Conservation (phyloP, 2,113 vertebrate species). For the Sprattus sprattus region DNA sequence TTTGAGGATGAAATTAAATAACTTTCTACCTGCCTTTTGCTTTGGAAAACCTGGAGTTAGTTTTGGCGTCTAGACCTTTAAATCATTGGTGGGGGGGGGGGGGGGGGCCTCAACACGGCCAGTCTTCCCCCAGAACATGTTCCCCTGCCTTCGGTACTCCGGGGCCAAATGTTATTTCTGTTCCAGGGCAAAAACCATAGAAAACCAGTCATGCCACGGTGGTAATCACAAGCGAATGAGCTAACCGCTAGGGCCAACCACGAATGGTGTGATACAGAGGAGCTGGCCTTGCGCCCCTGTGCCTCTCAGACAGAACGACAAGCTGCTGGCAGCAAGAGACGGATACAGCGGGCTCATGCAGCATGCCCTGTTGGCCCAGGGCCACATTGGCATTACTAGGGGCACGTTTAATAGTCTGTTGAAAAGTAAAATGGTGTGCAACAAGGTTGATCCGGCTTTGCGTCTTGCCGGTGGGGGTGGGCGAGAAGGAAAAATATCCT, state of each 20-base stretch:
- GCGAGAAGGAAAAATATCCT: neutral
- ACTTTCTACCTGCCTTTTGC: slow-evolving; percentile 33
- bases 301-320: neutral
- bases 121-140: neutral
- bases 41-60: slow-evolving; percentile 51
- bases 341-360: neutral
- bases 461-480: neutral
- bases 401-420: neutral
- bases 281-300: neutral
- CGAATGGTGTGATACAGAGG: neutral
- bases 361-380: neutral
- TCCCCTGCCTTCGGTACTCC: neutral
- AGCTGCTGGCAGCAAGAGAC: neutral
- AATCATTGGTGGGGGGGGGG: slow-evolving; percentile 31
- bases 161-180: neutral
- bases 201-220: neutral
- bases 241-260: neutral
- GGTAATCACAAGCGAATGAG: neutral
- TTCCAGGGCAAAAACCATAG: neutral
- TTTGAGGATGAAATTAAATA: slow-evolving; percentile 40
- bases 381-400: neutral
- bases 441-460: neutral
- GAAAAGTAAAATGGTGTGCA: neutral
- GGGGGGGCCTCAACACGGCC: slow-evolving; percentile 29
- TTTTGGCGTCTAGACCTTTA: slow-evolving; percentile 45